phyloP scores from a whole-genome alignment of 2,797 vertebrate species.

The Gadopsis marmoratus region DNA sequence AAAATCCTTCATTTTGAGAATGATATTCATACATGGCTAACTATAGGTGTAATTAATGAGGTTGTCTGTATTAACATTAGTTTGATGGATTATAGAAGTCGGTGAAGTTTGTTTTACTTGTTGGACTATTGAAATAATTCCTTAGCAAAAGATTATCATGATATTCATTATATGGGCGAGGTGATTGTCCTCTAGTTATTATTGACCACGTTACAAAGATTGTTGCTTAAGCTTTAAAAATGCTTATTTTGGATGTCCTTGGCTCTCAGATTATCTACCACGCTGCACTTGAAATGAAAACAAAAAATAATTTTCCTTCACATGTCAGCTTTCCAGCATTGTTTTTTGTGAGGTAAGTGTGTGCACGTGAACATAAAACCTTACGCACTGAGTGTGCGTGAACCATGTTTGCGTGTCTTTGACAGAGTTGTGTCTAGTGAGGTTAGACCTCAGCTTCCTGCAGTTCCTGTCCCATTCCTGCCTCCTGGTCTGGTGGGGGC shows the following conservation, averaged over 20 bases:
- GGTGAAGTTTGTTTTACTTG: slow-evolving; percentile 15
- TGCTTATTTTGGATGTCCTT: slow-evolving; percentile 19
- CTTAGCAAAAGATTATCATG: not conserved
- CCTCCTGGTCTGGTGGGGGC: slow-evolving; percentile 61
- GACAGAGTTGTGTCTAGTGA: slow-evolving; percentile 78
- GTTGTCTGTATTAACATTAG: slow-evolving; percentile 3
- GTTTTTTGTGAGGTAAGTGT: slow-evolving; percentile 30
- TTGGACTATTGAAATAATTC: slow-evolving; percentile 14
- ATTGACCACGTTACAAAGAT: slow-evolving; percentile 18
- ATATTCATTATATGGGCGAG: not conserved
- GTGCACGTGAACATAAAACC: slow-evolving; percentile 25
- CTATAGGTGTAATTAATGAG: slow-evolving; percentile 6
- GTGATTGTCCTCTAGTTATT: slow-evolving; percentile 25
- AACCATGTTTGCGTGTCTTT: slow-evolving; percentile 64
- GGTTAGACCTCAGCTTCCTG: slow-evolving; percentile 78
- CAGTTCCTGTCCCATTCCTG: slow-evolving; percentile 75
- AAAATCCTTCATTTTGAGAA: not conserved
- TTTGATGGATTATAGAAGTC: slow-evolving; percentile 25
- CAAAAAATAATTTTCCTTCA: slow-evolving; percentile 33
- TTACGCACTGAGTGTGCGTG: slow-evolving; percentile 8
- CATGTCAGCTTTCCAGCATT: slow-evolving; percentile 10
- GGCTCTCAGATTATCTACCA: slow-evolving; percentile 18
- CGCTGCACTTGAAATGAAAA: slow-evolving; percentile 20
- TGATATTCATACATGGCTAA: slow-evolving; percentile 14
- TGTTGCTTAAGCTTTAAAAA: slow-evolving; percentile 22